Evolutionary conservation across 2,797 vertebrate species (phyloP), one percentile per base, ranked within the genome.

Genomic region (Helostoma temminkii): DNA sequence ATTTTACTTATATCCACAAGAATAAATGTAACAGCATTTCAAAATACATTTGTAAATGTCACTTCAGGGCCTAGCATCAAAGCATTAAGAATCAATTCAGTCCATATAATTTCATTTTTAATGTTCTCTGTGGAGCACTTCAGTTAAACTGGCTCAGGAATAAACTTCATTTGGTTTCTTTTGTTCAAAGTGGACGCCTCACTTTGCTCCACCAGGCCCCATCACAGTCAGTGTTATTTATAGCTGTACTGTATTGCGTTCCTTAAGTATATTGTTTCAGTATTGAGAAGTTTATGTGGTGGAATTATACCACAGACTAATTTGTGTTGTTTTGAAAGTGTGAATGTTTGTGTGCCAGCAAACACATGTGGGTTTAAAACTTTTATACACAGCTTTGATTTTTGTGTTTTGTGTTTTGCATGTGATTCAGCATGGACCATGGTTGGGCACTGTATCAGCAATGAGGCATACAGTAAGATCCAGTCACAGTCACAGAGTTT

Each of bases 401-500:
- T 76, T 66, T 66, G 57, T 57, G 58, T 66, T 24, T 43, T 1
- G 6, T 1, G 6, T 65, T 82, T 71, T 82, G 79, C 58, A 66
- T 75, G 24, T 25, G 2, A 67, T 76, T 48, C n/a, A n/a, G n/a
- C n/a, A n/a, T n/a, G n/a, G n/a, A n/a, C n/a, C n/a, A n/a, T n/a
- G n/a, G n/a, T n/a, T n/a, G n/a, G n/a, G n/a, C n/a, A n/a, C n/a
- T n/a, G n/a, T n/a, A 12, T 70, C 43, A 30, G 56, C 56, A 58
- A 67, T 50, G 53, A 26, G 26, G 32, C 49, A 54, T 22, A n/a
- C n/a, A n/a, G n/a, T n/a, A n/a, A n/a, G n/a, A n/a, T n/a, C n/a
- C n/a, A n/a, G n/a, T n/a, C n/a, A n/a, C n/a, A n/a, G n/a, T n/a
- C n/a, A n/a, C n/a, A n/a, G n/a, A n/a, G n/a, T n/a, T n/a, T n/a